Conservation (phyloP, 1,140 invertebrate genomes). For the Sitobion miscanthi region DNA sequence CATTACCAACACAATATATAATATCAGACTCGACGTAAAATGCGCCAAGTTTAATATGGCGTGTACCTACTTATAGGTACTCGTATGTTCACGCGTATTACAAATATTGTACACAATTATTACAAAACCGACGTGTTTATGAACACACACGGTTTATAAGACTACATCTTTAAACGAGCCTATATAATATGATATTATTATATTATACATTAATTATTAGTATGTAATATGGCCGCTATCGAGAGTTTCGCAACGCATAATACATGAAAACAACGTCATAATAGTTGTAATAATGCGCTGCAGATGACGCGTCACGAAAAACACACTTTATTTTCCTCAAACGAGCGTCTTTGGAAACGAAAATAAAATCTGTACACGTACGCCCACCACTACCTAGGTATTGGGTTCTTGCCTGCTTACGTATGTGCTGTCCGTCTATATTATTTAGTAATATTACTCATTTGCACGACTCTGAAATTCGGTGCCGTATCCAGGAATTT, state of each 20-base stretch:
- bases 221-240: neutral
- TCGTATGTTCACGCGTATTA: neutral
- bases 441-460: too few species aligned
- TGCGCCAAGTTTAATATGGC: too few species aligned
- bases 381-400: neutral
- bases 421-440: neutral
- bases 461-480: too few species aligned
- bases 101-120: neutral
- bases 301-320: neutral
- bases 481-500: too few species aligned
- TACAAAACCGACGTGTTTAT: neutral
- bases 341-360: neutral
- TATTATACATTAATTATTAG: neutral
- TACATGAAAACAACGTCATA: neutral
- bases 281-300: neutral
- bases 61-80: too few species aligned
- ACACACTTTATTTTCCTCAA: neutral
- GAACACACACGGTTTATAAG: neutral
- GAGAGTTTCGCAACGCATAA: neutral
- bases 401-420: neutral
- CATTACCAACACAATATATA: too few species aligned
- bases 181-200: neutral
- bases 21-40: too few species aligned
- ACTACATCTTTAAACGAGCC: neutral
- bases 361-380: neutral